Conservation (phyloP, 2,113 vertebrate genomes). For the Melanocharis versteri region DNA sequence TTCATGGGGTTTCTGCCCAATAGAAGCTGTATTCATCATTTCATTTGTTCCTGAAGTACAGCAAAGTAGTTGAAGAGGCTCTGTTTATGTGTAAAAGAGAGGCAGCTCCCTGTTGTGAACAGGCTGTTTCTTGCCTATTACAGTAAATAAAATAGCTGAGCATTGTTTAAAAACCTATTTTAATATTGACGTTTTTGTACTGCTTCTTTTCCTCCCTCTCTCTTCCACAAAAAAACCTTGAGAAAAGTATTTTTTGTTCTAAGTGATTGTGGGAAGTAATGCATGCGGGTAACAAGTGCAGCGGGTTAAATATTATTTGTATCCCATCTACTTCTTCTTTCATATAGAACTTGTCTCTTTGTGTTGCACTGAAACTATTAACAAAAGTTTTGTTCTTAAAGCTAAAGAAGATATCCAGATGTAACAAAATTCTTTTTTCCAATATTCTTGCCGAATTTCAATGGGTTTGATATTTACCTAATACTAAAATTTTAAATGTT, state of each 20-base stretch:
- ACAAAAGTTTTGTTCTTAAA: neutral
- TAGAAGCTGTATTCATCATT: constrained; percentile 8
- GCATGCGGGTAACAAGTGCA: neutral
- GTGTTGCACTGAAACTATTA: neutral
- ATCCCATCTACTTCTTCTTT: neutral
- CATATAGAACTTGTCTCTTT: neutral
- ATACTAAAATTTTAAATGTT: neutral
- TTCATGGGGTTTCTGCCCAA: neutral
- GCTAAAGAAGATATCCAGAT: neutral
- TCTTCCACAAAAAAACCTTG: neutral
- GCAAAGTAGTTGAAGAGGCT: neutral
- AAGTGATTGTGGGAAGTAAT: neutral
- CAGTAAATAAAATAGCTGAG: neutral
- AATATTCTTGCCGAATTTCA: neutral
- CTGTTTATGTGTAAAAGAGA: constrained; percentile 18
- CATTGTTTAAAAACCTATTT: neutral
- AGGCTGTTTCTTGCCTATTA: neutral
- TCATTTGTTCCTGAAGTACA: neutral
- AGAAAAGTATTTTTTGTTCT: neutral
- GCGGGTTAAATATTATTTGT: neutral
- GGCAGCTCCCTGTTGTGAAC: neutral
- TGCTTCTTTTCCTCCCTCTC: neutral
- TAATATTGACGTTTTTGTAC: neutral
- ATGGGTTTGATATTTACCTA: neutral
- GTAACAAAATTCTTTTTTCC: neutral